Evolutionary conservation across 2,797 vertebrate genomes (phyloP), one percentile per base, ranked within the genome.

Genomic region (Dendrocincla tyrannina): DNA sequence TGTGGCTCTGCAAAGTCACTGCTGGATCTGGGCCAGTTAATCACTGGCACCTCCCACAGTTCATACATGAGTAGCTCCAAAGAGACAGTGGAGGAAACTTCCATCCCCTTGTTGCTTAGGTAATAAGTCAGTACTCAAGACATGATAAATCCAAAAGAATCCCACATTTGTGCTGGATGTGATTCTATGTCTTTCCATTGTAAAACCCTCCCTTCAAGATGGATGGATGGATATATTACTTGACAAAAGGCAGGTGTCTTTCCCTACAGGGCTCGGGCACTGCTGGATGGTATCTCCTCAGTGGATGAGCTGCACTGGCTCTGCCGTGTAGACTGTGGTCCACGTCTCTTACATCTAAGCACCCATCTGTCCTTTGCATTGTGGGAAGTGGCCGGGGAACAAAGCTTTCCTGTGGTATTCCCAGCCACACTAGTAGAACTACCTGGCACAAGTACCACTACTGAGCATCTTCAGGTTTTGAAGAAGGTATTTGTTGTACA

Each of bases 341-440:
- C 19, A 20, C 27, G 70, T 74, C 41, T 7, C 30, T n/a, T 22
- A 33, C 18, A 15, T 49, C 41, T 84, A 58, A 66, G 55, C 53
- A 64, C 14, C 49, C 39, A 4, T 52, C 17, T 67, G 35, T 32
- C n/a, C 32, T 64, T 44, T 3, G 2, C 32, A 4, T 0, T 47
- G 33, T 30, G 16, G 32, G 32, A 70, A 30, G 7, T 76, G 63
- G 19, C 10, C 64, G 18, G 3, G 39, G 4, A 13, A 23, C 30
- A 37, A 49, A 52, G 23, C 7, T 81, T 72, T 37, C 33, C 4
- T 7, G 5, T 5, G 22, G 17, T 18, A 52, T 68, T 89, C 32
- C 52, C 82, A 49, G 15, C 28, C 18, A 56, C 32, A 3, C 13
- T 49, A 13, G 39, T 28, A 18, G n/a, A 63, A 59, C 35, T 49